phyloP scores from a whole-genome alignment of 23 tunicate genomes.

The Trididemnum nubilum region DNA sequence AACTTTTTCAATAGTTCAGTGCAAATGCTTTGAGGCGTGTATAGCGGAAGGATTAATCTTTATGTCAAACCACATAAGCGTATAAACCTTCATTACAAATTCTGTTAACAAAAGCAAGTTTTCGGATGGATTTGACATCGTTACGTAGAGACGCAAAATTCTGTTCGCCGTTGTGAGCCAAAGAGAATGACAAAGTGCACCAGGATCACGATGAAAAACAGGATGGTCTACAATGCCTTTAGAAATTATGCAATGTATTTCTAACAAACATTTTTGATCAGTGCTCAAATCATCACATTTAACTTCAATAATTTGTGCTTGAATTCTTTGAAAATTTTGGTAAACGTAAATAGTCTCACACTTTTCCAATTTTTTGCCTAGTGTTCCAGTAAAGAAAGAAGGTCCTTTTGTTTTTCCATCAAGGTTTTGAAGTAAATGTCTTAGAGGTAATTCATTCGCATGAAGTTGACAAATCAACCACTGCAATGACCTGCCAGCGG shows the following conservation, averaged over 20 bases:
- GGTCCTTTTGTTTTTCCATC: no score
- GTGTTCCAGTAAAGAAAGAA: not conserved
- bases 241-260: not conserved
- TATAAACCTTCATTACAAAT: not conserved
- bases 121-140: not conserved
- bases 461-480: not conserved
- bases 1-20: not conserved
- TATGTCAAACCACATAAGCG: not conserved
- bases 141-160: not conserved
- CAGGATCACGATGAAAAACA: not conserved
- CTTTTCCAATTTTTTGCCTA: not conserved
- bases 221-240: not conserved
- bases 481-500: not conserved
- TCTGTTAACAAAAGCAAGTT: not conserved
- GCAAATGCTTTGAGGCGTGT: not conserved
- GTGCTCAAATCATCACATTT: not conserved
- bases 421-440: not conserved
- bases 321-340: not conserved
- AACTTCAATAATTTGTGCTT: not conserved
- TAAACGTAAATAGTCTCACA: not conserved
- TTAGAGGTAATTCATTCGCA: constrained; percentile 2
- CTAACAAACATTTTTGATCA: not conserved
- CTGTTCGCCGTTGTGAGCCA: not conserved
- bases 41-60: not conserved
- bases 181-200: not conserved